phyloP scores from a whole-genome alignment of 2,797 vertebrate genomes.

The Myotis pilosus region DNA sequence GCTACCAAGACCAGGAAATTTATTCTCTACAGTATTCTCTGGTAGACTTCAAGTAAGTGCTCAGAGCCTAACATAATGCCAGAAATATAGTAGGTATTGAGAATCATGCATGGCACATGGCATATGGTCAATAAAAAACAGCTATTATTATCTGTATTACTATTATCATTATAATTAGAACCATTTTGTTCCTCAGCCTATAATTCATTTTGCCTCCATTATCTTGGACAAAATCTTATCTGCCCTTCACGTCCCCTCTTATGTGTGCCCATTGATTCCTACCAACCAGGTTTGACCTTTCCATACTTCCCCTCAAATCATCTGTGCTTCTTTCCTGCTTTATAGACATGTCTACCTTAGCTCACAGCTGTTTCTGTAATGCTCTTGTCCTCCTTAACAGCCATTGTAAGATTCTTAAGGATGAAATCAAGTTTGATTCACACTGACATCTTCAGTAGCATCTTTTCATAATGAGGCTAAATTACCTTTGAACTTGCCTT shows the following conservation, averaged over 20 bases:
- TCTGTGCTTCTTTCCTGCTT: background rate
- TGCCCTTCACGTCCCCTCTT: background rate
- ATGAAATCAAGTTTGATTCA: background rate
- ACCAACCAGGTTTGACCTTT: background rate
- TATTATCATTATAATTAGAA: background rate
- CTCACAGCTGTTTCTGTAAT: background rate
- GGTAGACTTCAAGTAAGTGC: background rate
- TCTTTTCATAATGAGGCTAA: background rate
- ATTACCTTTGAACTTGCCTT: background rate
- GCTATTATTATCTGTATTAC: background rate
- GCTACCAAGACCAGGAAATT: background rate
- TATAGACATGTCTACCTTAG: background rate
- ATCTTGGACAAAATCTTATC: constrained; percentile 10
- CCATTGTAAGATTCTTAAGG: background rate
- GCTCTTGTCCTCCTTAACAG: background rate
- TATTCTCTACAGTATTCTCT: background rate
- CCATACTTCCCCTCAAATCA: background rate
- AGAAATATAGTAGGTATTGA: background rate
- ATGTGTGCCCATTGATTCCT: background rate
- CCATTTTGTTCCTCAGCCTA: background rate
- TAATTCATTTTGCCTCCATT: constrained; percentile 23
- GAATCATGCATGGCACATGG: background rate
- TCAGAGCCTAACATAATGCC: background rate
- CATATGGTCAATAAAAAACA: background rate
- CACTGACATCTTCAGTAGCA: background rate